Percentiles rank a stretch among this genome's conserved stretches.
Evolutionary conservation across 2,888 invertebrate species (phyloP).

Genomic region (Agrypnus murinus): DNA sequence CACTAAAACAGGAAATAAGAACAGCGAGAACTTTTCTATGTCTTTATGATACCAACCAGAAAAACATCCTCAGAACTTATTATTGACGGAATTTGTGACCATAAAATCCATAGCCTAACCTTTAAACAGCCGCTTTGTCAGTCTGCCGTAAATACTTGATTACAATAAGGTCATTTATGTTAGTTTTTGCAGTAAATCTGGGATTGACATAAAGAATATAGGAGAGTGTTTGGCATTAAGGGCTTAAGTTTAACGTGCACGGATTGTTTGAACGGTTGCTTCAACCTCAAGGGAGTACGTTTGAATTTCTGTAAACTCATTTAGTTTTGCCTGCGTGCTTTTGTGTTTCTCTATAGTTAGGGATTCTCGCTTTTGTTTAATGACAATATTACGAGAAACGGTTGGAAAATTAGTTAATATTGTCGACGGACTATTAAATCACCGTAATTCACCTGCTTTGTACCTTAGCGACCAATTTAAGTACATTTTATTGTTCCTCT

Average conservation of each 20-base stretch:
- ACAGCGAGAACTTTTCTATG: too few relatives aligned
- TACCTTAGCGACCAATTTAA: slow-evolving; percentile 24
- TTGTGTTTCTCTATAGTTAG: slow-evolving; percentile 23
- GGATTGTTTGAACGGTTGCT: slow-evolving; percentile 38
- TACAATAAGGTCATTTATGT: not conserved
- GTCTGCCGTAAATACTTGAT: too few relatives aligned
- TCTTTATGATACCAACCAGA: too few relatives aligned
- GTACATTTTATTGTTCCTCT: slow-evolving; percentile 16
- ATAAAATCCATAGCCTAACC: too few relatives aligned
- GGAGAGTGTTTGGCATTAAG: slow-evolving; percentile 38
- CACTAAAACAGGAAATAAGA: too few relatives aligned
- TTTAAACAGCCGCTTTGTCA: too few relatives aligned
- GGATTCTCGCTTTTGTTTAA: slow-evolving; percentile 34
- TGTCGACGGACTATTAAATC: slow-evolving; percentile 26
- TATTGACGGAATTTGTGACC: too few relatives aligned
- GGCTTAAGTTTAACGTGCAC: slow-evolving; percentile 34
- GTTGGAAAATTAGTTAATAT: slow-evolving; percentile 27
- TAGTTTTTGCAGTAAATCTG: slow-evolving; percentile 23
- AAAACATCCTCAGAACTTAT: too few relatives aligned
- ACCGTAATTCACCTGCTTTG: slow-evolving; percentile 19
- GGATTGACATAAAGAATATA: slow-evolving; percentile 34
- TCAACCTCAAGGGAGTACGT: slow-evolving; percentile 21
- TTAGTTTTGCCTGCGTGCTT: slow-evolving; percentile 27
- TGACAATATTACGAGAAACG: slow-evolving; percentile 24
- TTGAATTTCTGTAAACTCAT: slow-evolving; percentile 33